Evolutionary conservation across 1,140 invertebrate genomes (phyloP).

Genomic region (Trachymyrmex septentrionalis): DNA sequence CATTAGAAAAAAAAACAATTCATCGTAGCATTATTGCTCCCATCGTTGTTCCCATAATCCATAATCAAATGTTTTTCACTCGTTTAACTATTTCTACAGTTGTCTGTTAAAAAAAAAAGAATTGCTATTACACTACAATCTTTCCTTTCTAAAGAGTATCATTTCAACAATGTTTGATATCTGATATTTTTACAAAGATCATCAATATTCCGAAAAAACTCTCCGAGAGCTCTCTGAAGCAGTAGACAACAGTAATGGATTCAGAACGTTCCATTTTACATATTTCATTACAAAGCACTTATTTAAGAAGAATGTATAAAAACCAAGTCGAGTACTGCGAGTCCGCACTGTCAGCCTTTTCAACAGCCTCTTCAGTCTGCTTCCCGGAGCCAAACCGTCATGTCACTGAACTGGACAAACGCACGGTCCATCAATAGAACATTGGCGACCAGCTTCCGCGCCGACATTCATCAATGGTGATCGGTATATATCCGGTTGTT

Average conservation of each 20-base stretch:
- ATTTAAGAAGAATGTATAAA: conserved; percentile 44
- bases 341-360: conserved; percentile 2
- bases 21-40: neutral
- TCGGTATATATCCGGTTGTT: conserved; percentile 76
- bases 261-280: neutral
- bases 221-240: conserved; percentile 3
- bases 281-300: conserved; percentile 26
- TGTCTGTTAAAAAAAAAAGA: neutral
- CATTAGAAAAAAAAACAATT: conserved; percentile 18
- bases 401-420: conserved; percentile 18
- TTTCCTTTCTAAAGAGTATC: neutral
- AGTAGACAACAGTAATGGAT: neutral
- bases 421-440: conserved; percentile 77
- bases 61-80: conserved; percentile 22
- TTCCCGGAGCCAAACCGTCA: neutral
- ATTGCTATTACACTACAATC: neutral
- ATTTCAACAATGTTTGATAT: neutral
- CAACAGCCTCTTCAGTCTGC: neutral
- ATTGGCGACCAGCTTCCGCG: conserved; percentile 74
- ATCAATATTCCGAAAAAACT: conserved; percentile 1
- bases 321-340: conserved; percentile 7
- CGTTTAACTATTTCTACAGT: neutral
- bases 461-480: conserved; percentile 61
- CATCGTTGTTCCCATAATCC: conserved; percentile 32
- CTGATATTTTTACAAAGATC: neutral